phyloP scores from a whole-genome alignment of 2,797 vertebrate genomes.

The Sebastes itinus region DNA sequence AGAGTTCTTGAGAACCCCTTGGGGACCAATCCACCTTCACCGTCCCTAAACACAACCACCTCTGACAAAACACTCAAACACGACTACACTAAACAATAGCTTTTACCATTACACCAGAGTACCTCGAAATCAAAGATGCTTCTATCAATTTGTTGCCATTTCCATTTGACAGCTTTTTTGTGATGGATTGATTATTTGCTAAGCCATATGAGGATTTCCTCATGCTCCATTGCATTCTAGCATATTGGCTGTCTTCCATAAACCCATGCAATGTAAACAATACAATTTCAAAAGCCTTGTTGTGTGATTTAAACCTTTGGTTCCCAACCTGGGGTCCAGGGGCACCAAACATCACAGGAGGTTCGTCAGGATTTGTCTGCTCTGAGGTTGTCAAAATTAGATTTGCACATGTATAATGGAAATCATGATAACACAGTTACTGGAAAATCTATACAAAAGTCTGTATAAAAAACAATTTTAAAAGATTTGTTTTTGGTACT shows the following conservation, averaged over 20 bases:
- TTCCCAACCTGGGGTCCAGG: too few species aligned
- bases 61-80: neutral
- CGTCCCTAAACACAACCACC: neutral
- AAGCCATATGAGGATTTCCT: neutral
- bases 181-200: neutral
- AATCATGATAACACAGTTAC: too few species aligned
- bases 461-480: too few species aligned
- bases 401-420: too few species aligned
- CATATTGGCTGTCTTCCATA: neutral
- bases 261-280: conserved; percentile 1
- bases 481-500: too few species aligned
- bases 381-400: too few species aligned
- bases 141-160: neutral
- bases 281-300: neutral
- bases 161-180: neutral
- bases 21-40: neutral
- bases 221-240: neutral
- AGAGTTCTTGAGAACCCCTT: neutral
- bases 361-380: too few species aligned
- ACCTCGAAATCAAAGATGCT: neutral
- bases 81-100: neutral
- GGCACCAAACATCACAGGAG: too few species aligned
- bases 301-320: too few species aligned
- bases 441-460: too few species aligned
- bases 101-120: neutral